Conservation (phyloP, 2,888 invertebrate species). For the Drosophila anceps region DNA sequence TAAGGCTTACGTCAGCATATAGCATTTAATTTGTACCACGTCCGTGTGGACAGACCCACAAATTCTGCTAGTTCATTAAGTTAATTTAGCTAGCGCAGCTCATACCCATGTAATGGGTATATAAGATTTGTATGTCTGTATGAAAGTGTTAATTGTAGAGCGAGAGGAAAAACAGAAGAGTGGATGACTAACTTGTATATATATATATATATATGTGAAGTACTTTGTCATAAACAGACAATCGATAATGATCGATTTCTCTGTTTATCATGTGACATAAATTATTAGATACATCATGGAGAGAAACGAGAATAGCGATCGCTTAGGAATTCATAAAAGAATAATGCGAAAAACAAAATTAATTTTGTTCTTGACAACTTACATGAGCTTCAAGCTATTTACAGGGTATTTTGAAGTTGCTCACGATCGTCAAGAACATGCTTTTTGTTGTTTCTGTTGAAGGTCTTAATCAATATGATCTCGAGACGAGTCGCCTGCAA, state of each 20-base stretch:
- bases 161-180: too few relatives aligned
- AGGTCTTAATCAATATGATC: constrained; percentile 52
- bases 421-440: background rate
- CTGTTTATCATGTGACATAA: too few relatives aligned
- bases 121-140: background rate
- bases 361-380: background rate
- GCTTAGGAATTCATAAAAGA: too few relatives aligned
- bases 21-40: background rate
- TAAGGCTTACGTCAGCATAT: background rate
- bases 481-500: constrained; percentile 1
- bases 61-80: background rate
- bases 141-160: too few relatives aligned
- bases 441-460: constrained; percentile 18
- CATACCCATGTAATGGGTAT: background rate
- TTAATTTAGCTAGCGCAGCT: background rate
- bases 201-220: too few relatives aligned
- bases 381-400: too few relatives aligned
- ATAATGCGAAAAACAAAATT: too few relatives aligned
- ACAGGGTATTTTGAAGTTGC: background rate
- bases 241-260: too few relatives aligned
- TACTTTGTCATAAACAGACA: too few relatives aligned
- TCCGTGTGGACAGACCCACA: background rate
- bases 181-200: too few relatives aligned
- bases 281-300: too few relatives aligned
- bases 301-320: too few relatives aligned